These are phyloP conservation scores for Oreortyx pictus DNA, from an alignment of 2,797 vertebrate species.

Conservation along the genomic window DNA sequence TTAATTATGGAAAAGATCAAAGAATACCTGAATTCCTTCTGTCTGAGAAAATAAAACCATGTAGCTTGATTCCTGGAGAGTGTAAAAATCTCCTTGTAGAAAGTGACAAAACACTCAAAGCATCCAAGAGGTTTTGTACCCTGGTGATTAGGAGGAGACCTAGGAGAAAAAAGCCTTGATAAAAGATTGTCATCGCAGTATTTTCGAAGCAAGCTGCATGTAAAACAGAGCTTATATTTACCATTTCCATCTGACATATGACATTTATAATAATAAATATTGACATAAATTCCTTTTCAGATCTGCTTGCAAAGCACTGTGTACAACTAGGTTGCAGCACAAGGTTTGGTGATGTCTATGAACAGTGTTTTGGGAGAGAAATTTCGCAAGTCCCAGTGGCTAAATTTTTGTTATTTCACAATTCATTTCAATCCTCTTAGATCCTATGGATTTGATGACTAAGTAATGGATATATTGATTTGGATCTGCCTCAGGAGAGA, in stretches of 20 bases:
- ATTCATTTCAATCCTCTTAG: background rate
- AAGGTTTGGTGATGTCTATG: background rate
- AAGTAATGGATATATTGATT: background rate
- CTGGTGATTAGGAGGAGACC: background rate
- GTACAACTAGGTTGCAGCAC: background rate
- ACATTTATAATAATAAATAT: background rate
- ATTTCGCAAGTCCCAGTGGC: background rate
- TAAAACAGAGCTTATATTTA: background rate
- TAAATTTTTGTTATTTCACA: fast-evolving
- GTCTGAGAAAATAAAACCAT: background rate
- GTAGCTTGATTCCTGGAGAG: background rate
- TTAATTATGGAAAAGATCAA: background rate
- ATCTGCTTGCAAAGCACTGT: background rate
- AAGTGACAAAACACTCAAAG: background rate
- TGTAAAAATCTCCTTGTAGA: fast-evolving
- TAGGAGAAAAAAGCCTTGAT: background rate
- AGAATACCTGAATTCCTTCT: background rate
- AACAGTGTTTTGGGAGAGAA: background rate
- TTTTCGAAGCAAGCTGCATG: fast-evolving
- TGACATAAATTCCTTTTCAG: background rate
- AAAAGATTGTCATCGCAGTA: background rate
- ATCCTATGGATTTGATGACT: background rate
- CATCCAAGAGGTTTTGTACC: fast-evolving
- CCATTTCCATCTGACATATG: fast-evolving
- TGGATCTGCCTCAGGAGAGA: background rate